These are phyloP conservation scores for Thaleichthys pacificus DNA, from an alignment of 2,797 vertebrate species.

Conservation along the genomic window DNA sequence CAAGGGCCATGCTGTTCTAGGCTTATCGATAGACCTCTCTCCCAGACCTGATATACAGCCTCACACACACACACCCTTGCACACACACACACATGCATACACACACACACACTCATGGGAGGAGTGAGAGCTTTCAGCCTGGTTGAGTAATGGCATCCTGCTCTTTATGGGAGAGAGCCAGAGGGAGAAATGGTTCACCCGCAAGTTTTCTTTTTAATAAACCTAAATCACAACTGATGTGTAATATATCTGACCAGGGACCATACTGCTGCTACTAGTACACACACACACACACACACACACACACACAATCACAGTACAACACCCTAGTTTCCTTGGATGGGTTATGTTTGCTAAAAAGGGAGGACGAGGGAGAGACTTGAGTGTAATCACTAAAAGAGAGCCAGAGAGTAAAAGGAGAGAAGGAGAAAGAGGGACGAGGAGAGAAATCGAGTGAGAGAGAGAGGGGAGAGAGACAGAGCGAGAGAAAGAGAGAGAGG, in stretches of 20 bases:
- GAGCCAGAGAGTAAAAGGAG: conserved; percentile 12
- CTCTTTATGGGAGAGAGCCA: conserved; percentile 30
- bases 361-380: not conserved
- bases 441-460: conserved; percentile 1
- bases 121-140: conserved; percentile 11
- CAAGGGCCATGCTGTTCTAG: conserved; percentile 53
- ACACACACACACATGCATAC: not conserved
- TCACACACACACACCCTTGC: not conserved
- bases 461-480: not conserved
- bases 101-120: conserved; percentile 34
- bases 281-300: not conserved
- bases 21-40: conserved; percentile 58
- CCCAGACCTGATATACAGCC: conserved; percentile 52
- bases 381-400: conserved; percentile 33
- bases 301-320: conserved; percentile 9
- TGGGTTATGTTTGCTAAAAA: conserved; percentile 35
- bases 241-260: conserved; percentile 53
- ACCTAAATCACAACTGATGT: conserved; percentile 63
- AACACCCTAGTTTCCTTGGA: conserved; percentile 47
- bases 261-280: not conserved
- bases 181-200: conserved; percentile 41
- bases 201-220: conserved; percentile 65
- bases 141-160: conserved; percentile 42
- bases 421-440: conserved; percentile 7
- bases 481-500: conserved; percentile 5